Conservation (phyloP, 2,113 vertebrate genomes). For the Suricata suricatta region DNA sequence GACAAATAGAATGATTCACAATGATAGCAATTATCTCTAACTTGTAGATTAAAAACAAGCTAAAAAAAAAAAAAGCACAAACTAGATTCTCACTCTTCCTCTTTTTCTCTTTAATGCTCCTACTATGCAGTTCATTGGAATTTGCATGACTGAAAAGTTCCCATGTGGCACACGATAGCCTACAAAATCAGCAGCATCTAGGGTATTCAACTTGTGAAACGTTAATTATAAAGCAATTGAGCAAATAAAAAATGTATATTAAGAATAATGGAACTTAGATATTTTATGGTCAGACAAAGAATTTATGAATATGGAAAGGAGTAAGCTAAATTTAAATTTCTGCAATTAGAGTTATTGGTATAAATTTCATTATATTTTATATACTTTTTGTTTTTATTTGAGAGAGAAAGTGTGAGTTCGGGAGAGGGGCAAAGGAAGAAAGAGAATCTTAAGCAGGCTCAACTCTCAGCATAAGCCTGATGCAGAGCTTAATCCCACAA, state of each 20-base stretch:
- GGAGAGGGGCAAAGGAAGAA: too few species aligned
- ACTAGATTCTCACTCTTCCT: background rate
- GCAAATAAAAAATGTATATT: background rate
- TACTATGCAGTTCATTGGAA: background rate
- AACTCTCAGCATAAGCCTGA: too few species aligned
- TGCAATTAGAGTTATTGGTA: background rate
- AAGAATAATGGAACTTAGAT: background rate
- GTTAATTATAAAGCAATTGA: background rate
- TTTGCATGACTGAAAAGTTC: background rate
- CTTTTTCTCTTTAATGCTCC: background rate
- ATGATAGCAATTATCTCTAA: background rate
- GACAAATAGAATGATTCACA: background rate
- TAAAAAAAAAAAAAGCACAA: background rate
- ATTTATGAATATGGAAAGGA: background rate
- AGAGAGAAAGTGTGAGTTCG: too few species aligned
- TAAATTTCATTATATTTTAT: background rate
- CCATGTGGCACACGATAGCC: background rate
- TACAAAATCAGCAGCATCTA: background rate
- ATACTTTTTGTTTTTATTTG: too few species aligned
- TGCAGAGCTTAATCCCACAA: too few species aligned
- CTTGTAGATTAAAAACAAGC: background rate
- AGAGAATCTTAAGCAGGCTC: too few species aligned
- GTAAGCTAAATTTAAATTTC: background rate
- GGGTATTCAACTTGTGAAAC: background rate
- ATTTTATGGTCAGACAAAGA: background rate